phyloP scores from a whole-genome alignment of 2,113 vertebrate species.

The Jacana jacana region DNA sequence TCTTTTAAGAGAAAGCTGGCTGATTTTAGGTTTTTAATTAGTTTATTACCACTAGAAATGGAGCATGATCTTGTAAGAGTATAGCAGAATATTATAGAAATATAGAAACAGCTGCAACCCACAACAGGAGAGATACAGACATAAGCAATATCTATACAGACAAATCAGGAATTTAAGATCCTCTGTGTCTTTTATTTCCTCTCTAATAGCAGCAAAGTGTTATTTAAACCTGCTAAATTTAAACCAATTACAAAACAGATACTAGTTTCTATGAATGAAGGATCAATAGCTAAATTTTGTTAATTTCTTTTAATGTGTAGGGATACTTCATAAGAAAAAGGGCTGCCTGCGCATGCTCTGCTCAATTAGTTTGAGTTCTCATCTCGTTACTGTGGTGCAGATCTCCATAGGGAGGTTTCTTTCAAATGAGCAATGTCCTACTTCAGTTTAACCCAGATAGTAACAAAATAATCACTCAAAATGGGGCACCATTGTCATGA shows the following conservation, averaged over 20 bases:
- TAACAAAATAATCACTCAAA: constrained; percentile 34
- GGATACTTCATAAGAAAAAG: not conserved
- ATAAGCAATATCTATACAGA: not conserved
- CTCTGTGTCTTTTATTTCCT: not conserved
- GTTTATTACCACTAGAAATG: constrained; percentile 34
- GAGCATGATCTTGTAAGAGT: not conserved
- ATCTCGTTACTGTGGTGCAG: not conserved
- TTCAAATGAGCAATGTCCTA: not conserved
- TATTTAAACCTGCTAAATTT: not conserved
- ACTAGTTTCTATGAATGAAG: not conserved
- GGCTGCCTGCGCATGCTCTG: not conserved
- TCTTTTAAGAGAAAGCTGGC: constrained; percentile 14
- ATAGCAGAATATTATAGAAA: not conserved
- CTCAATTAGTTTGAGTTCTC: not conserved
- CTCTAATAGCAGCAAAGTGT: not conserved
- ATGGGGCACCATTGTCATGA: not conserved
- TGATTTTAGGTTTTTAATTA: constrained; percentile 47
- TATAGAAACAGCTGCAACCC: not conserved
- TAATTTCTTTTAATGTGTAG: not conserved
- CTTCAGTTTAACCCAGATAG: constrained; percentile 40
- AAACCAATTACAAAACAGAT: not conserved
- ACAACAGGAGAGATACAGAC: not conserved
- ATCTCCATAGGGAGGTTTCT: not conserved
- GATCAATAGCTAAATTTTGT: not conserved
- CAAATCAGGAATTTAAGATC: not conserved